A percentile compares a stretch with the other conserved stretches of the same genome.
Evolutionary conservation across 2,113 vertebrate species (phyloP).

Genomic region (Ptychochromis oligacanthus): DNA sequence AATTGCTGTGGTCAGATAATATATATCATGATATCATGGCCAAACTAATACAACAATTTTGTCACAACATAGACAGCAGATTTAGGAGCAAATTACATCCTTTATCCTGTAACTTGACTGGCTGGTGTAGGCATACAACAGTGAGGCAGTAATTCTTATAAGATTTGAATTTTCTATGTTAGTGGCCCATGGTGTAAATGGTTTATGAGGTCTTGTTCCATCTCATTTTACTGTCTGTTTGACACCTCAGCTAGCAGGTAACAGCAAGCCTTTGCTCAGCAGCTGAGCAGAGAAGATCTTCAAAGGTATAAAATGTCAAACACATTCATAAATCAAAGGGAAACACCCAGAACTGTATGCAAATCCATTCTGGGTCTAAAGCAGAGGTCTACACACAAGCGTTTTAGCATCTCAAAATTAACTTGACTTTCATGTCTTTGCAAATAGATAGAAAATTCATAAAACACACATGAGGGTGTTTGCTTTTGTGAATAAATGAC

Average conservation of each 20-base stretch:
- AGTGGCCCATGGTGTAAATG: background rate
- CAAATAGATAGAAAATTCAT: background rate
- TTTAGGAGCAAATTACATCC: too few species aligned
- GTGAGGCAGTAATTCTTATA: too few species aligned
- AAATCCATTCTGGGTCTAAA: background rate
- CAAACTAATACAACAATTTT: too few species aligned
- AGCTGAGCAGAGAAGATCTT: background rate
- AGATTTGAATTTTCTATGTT: background rate
- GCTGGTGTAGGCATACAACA: too few species aligned
- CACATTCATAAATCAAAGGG: background rate
- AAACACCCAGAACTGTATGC: background rate
- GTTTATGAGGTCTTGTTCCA: background rate
- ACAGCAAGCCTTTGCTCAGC: slow-evolving; percentile 16
- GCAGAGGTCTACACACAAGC: background rate
- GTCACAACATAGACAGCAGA: too few species aligned
- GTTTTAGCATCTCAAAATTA: slow-evolving; percentile 1
- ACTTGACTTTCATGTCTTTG: background rate
- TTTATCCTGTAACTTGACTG: too few species aligned
- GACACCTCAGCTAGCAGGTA: slow-evolving; percentile 13
- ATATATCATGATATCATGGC: too few species aligned
- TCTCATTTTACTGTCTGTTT: background rate
- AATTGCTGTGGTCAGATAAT: too few species aligned
- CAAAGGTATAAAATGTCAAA: background rate
- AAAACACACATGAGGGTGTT: background rate
- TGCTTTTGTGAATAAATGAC: background rate